These are phyloP conservation scores for Diacarnus erythraeanus DNA, from an alignment of 37 sponge, comb jelly and placozoan genomes.

Conservation along the genomic window DNA sequence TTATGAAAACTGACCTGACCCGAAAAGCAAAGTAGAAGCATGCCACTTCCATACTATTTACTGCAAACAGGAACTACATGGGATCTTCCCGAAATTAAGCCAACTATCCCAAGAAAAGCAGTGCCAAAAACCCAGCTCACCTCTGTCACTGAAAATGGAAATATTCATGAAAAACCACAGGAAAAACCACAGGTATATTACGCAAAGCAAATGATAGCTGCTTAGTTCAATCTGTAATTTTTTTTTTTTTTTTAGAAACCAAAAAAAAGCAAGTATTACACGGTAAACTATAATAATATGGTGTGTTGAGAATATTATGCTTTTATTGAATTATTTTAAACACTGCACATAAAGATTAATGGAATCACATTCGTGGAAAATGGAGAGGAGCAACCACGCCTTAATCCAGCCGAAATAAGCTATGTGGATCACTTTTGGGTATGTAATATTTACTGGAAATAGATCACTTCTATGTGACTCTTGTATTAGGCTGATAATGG, in stretches of 20 bases:
- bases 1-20: no score
- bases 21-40: no score
- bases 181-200: not conserved
- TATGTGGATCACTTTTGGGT: slow-evolving; percentile 86
- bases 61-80: not conserved
- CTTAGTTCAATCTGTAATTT: not conserved
- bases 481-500: slow-evolving; percentile 59
- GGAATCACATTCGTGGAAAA: slow-evolving; percentile 62
- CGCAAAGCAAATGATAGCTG: no score
- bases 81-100: not conserved
- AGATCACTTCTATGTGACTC: not conserved
- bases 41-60: no score
- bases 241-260: slow-evolving; percentile 4
- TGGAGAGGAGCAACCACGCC: slow-evolving; percentile 43
- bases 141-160: not conserved
- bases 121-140: not conserved
- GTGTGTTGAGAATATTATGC: no score
- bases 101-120: not conserved
- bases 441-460: not conserved
- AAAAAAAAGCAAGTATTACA: slow-evolving; percentile 27
- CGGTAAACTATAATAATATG: slow-evolving; percentile 7
- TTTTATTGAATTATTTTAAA: no score
- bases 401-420: slow-evolving; percentile 48
- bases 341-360: slow-evolving; percentile 44
- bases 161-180: not conserved